phyloP scores from a whole-genome alignment of 35 echinoderm and acorn worm species.

The Acanthaster planci region DNA sequence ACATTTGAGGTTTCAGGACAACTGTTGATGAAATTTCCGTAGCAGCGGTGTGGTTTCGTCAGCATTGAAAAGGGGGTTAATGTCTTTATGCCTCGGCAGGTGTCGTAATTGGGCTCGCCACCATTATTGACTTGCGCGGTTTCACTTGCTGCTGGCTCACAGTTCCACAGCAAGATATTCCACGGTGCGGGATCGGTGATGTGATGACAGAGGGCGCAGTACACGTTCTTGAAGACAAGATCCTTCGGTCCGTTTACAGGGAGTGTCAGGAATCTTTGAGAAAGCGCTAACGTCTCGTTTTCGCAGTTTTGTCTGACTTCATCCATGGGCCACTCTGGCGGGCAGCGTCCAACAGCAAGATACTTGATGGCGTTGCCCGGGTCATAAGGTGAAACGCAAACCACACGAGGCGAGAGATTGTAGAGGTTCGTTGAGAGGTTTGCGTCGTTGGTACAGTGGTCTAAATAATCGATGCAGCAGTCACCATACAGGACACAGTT shows the following conservation, averaged over 20 bases:
- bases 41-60: not conserved
- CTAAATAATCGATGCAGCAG: slow-evolving; percentile 9
- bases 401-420: not conserved
- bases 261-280: not conserved
- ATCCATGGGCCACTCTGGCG: not conserved
- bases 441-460: not conserved
- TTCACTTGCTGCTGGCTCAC: not conserved
- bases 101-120: not conserved
- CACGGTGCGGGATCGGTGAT: not conserved
- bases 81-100: not conserved
- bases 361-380: not conserved
- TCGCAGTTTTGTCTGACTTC: slow-evolving; percentile 13
- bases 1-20: not conserved
- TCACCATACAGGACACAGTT: not conserved
- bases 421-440: not conserved
- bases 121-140: not conserved
- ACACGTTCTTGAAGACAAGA: slow-evolving; percentile 5
- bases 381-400: not conserved
- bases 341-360: not conserved
- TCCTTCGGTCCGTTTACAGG: not conserved
- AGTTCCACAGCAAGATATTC: not conserved
- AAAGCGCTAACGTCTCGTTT: not conserved
- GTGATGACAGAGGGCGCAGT: slow-evolving; percentile 12
- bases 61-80: not conserved
- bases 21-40: not conserved